Conservation (phyloP, 1,140 invertebrate genomes). For the Scaptodrosophila lebanonensis region DNA sequence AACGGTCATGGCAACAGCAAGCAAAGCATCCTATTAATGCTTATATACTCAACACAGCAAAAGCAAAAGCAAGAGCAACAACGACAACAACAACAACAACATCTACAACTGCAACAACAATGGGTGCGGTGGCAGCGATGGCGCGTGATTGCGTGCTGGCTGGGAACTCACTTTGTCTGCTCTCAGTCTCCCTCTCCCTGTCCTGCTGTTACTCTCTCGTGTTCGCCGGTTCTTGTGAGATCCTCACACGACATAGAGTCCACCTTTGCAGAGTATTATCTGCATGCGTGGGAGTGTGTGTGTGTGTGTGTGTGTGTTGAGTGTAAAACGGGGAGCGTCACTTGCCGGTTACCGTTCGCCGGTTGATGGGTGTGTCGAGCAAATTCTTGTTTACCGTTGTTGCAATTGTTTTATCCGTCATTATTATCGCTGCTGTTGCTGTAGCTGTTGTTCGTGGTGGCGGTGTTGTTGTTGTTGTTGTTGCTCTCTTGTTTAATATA, state of each 20-base stretch:
- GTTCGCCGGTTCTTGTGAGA: not conserved
- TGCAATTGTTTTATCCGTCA: constrained; percentile 70
- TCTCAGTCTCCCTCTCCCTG: not conserved
- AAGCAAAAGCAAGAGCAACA: constrained; percentile 9
- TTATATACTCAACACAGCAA: too few relatives aligned
- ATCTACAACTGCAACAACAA: too few relatives aligned
- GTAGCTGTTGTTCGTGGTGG: constrained; percentile 2
- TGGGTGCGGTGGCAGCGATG: constrained; percentile 27
- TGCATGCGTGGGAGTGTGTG: too few relatives aligned
- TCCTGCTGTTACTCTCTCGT: not conserved
- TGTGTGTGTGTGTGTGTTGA: too few relatives aligned
- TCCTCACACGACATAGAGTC: too few relatives aligned
- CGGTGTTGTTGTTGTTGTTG: constrained; percentile 16
- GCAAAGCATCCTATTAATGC: too few relatives aligned
- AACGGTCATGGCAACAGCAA: not conserved
- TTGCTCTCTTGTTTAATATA: constrained; percentile 23
- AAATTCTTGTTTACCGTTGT: constrained; percentile 69
- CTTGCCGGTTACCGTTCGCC: constrained; percentile 25
- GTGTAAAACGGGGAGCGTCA: too few relatives aligned
- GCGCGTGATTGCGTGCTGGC: constrained; percentile 62
- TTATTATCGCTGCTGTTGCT: constrained; percentile 57
- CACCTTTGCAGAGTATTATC: too few relatives aligned
- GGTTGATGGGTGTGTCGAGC: constrained; percentile 65
- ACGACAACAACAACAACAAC: constrained; percentile 17
- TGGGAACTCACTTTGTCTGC: not conserved